Evolutionary conservation across 2,888 invertebrate species (phyloP).

Genomic region (Tiliacea citrago): DNA sequence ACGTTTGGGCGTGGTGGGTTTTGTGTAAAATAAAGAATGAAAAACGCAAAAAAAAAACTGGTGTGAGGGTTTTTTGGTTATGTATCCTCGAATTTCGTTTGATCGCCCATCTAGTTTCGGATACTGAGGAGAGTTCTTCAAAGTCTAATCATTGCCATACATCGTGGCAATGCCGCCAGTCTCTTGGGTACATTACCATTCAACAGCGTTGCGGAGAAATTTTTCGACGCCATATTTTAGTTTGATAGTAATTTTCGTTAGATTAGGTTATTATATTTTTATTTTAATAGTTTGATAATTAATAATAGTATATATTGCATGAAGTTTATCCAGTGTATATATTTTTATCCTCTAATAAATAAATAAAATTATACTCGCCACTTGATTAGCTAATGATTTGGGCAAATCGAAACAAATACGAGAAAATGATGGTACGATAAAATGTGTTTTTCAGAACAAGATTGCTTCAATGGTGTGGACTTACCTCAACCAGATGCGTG

Average conservation of each 20-base stretch:
- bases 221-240: too few species aligned
- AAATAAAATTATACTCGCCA: not conserved
- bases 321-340: too few species aligned
- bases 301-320: too few species aligned
- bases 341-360: too few species aligned
- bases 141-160: too few species aligned
- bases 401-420: not conserved
- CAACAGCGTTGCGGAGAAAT: too few species aligned
- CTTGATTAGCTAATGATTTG: not conserved
- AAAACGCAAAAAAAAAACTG: too few species aligned
- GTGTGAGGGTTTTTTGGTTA: not conserved
- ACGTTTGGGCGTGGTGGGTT: not conserved
- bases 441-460: conserved; percentile 27
- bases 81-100: not conserved
- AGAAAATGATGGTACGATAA: not conserved
- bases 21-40: not conserved
- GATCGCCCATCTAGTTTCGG: not conserved
- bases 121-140: not conserved
- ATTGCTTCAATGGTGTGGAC: conserved; percentile 3
- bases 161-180: too few species aligned
- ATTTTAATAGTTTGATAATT: too few species aligned
- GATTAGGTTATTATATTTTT: too few species aligned
- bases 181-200: too few species aligned
- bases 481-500: conserved; percentile 27
- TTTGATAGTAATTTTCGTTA: too few species aligned